Percentiles rank a stretch among this genome's conserved stretches.
phyloP scores from a whole-genome alignment of 2,797 vertebrate species.

The Pseudotriccus pelzelni region DNA sequence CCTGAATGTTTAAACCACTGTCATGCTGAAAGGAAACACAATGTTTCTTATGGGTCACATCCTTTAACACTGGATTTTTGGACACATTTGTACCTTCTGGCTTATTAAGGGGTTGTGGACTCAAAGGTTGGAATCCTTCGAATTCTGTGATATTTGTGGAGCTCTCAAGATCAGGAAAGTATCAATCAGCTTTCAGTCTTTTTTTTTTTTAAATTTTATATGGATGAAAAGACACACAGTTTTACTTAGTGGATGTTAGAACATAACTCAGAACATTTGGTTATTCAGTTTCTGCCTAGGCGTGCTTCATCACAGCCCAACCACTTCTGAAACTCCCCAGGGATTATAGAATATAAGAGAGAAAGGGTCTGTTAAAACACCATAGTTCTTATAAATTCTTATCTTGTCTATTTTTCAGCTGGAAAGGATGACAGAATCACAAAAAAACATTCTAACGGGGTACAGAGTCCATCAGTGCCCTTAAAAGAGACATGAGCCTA shows the following conservation, averaged over 20 bases:
- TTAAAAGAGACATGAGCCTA: background rate
- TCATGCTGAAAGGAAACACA: background rate
- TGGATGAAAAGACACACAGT: background rate
- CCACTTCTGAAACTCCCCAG: slow-evolving; percentile 26
- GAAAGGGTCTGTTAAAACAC: background rate
- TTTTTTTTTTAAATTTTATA: background rate
- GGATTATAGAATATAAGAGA: background rate
- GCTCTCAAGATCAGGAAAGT: background rate
- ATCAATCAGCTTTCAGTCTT: background rate
- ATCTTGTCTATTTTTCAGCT: slow-evolving; percentile 3
- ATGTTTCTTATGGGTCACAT: background rate
- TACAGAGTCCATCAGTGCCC: background rate
- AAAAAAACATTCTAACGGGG: background rate
- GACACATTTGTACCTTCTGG: background rate
- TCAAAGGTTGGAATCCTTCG: background rate
- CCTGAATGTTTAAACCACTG: background rate
- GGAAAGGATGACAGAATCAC: background rate
- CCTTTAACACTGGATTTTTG: background rate
- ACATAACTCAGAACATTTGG: slow-evolving; percentile 13
- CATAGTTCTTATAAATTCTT: background rate
- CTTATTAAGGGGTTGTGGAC: background rate
- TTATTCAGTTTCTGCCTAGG: slow-evolving; percentile 13
- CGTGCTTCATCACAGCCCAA: background rate
- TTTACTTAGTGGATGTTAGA: background rate
- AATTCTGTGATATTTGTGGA: background rate